Evolutionary conservation across 37 sponge, comb jelly and placozoan genomes (phyloP).

Genomic region (Mnemiopsis leidyi): DNA sequence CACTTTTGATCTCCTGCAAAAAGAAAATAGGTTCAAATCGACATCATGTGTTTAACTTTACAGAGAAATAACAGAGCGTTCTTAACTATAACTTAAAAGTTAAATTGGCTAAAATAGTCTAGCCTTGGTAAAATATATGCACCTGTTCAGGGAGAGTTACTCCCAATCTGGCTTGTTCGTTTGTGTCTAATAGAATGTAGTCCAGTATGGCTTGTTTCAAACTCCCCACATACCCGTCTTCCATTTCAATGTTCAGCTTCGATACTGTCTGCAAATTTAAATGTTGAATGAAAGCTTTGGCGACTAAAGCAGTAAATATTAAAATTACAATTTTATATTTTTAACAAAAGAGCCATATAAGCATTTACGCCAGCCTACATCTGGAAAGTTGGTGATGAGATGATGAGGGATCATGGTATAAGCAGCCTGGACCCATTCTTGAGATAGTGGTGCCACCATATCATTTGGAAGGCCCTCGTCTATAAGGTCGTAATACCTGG

Average conservation of each 20-base stretch:
- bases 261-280: conserved; percentile 25
- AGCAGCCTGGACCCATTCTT: conserved; percentile 17
- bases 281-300: too few relatives aligned
- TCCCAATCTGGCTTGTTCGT: conserved; percentile 29
- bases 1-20: background rate
- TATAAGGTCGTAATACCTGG: conserved; percentile 32
- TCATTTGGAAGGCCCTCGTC: conserved; percentile 3
- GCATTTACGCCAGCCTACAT: conserved; percentile 6
- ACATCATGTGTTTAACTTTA: too few relatives aligned
- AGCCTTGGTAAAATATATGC: too few relatives aligned
- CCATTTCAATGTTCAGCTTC: conserved; percentile 12
- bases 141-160: conserved; percentile 16
- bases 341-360: too few relatives aligned
- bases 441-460: conserved; percentile 8
- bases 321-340: too few relatives aligned
- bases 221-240: conserved; percentile 23
- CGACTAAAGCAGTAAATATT: too few relatives aligned
- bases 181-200: conserved; percentile 45
- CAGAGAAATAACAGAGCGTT: too few relatives aligned
- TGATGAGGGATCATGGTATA: conserved; percentile 9
- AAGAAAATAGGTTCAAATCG: too few relatives aligned
- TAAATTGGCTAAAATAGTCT: too few relatives aligned
- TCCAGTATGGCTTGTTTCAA: conserved; percentile 51
- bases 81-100: too few relatives aligned
- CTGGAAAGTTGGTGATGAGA: background rate